Base-by-base conservation (phyloP, 2,113 vertebrate genomes). In the Limanda limanda region DNA sequence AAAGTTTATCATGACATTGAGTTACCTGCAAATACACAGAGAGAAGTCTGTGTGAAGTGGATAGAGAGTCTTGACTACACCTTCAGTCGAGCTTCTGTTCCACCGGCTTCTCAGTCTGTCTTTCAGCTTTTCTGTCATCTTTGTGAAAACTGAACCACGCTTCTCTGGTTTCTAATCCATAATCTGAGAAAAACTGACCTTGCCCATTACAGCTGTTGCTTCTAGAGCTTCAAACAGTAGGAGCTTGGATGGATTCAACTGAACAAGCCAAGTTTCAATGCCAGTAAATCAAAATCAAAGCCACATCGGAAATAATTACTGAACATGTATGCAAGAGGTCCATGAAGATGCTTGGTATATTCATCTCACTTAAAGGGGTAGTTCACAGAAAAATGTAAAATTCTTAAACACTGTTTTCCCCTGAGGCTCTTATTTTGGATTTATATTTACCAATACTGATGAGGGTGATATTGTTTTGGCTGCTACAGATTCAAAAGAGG, bases 1-100 rank as follows among this genome's bases (percentile, higher is more conserved):
- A 72, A 52, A 66, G 55, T 56, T 61, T 66, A 75, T 58, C 5
- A 0, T 59, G 31, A 52, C 15, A 9, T 35, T 12, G 42, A 66
- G 21, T 73, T 23, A 42, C 59, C 40, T 21, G 21, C 74, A 80
- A 84, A 74, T 71, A 48, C 24, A 24, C 27, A 21, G 12, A 17
- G 23, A 51, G 56, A 70, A 35, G 58, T 60, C 66, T 24, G 37
- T 69, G 23, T 35, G 27, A 9, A 51, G 27, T 47, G 59, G 60
- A 71, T 15, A 3, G 6, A 78, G n/a, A 60, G n/a, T 27, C 58
- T 10, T 76, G 24, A 68, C 12, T 0, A 74, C 70, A 58, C 31
- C 27, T 40, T 20, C 37, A n/a, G 42, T 23, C 5, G 1, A 15
- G 2, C 7, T 3, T 71, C 27, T 51, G 24, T 61, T 48, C 51